Evolutionary conservation across 2,797 vertebrate species (phyloP).

Genomic region (Centropyge bicolor): DNA sequence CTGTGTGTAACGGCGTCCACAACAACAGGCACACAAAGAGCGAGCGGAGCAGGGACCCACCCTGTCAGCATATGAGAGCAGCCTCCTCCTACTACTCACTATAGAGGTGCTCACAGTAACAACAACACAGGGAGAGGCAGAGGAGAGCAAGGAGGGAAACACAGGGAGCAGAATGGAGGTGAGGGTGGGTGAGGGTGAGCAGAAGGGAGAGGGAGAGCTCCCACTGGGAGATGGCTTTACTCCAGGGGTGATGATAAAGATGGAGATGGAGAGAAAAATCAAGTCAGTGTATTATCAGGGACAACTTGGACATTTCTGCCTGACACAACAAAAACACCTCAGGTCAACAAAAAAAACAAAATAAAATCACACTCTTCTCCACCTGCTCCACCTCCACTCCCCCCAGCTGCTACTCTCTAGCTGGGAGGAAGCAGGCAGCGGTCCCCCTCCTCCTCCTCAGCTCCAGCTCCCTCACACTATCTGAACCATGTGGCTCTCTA

Average conservation of each 20-base stretch:
- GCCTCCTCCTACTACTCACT: slow-evolving; percentile 73
- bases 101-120: slow-evolving; percentile 60
- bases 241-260: slow-evolving; percentile 17
- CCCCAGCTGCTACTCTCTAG: slow-evolving; percentile 2
- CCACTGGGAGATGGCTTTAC: slow-evolving; percentile 24
- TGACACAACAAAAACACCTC: slow-evolving; percentile 1
- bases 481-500: slow-evolving; percentile 33
- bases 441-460: neutral
- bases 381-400: slow-evolving; percentile 27
- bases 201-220: slow-evolving; percentile 41
- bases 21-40: slow-evolving; percentile 73
- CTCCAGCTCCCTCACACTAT: slow-evolving; percentile 16
- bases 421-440: neutral
- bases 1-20: neutral
- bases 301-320: neutral
- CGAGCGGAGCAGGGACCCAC: slow-evolving; percentile 74
- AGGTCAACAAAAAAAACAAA: neutral
- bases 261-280: slow-evolving; percentile 14
- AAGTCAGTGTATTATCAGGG: neutral
- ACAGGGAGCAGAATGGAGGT: neutral
- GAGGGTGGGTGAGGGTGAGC: too few species aligned
- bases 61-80: slow-evolving; percentile 72
- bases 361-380: neutral
- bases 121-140: slow-evolving; percentile 37
- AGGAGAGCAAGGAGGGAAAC: neutral